A percentile compares a stretch with the other conserved stretches of the same genome.
These are phyloP conservation scores for Rhineura floridana DNA, from an alignment of 2,113 vertebrate genomes.

Conservation along the genomic window DNA sequence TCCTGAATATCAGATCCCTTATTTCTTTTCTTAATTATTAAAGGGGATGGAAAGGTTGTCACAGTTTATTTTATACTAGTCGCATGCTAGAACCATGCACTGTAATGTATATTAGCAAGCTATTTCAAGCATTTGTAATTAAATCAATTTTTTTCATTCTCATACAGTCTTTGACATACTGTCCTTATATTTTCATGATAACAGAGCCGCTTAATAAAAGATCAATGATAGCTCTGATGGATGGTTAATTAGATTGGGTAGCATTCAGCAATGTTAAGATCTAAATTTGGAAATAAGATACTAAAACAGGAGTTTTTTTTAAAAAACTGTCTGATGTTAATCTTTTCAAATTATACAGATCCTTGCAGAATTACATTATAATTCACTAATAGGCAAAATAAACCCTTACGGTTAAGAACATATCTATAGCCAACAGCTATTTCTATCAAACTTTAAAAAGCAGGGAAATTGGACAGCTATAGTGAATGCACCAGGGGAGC, in stretches of 20 bases:
- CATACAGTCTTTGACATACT: background rate
- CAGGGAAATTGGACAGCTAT: too few relatives aligned
- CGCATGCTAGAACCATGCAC: background rate
- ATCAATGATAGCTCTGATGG: constrained; percentile 8
- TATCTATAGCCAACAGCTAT: too few relatives aligned
- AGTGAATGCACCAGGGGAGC: too few relatives aligned
- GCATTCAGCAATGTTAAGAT: constrained; percentile 21
- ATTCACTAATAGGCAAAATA: background rate
- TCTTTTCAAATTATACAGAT: constrained; percentile 8
- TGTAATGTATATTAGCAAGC: background rate
- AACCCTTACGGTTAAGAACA: too few relatives aligned
- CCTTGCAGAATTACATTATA: constrained; percentile 19
- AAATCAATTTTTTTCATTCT: background rate
- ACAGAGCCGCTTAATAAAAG: background rate
- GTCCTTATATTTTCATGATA: background rate
- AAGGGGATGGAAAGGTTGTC: background rate
- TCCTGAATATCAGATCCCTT: background rate
- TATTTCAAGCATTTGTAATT: background rate
- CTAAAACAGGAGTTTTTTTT: constrained; percentile 9
- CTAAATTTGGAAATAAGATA: constrained; percentile 1
- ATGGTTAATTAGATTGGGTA: constrained; percentile 14
- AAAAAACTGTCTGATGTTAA: constrained; percentile 13
- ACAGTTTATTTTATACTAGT: background rate
- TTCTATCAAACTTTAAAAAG: too few relatives aligned
- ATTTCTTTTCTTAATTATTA: constrained; percentile 1